Evolutionary conservation across 2,797 vertebrate species (phyloP).

Genomic region (Tinamus major): DNA sequence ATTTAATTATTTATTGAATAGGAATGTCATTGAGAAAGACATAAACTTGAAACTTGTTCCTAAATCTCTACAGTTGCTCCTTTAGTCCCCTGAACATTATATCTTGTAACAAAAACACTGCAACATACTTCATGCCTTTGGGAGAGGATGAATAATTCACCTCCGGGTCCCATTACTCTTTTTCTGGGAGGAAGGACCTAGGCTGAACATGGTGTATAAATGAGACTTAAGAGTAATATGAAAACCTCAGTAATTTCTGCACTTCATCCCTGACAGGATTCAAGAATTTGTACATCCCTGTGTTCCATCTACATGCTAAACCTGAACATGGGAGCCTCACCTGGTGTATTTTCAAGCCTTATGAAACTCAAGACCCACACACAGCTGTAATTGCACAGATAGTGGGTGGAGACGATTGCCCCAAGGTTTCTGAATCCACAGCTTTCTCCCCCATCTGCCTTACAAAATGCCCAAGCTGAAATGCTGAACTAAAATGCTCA

Average conservation of each 20-base stretch:
- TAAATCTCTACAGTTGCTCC: not conserved
- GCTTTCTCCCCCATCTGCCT: not conserved
- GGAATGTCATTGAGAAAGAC: not conserved
- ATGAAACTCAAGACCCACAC: not conserved
- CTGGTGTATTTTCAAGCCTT: not conserved
- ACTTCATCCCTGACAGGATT: not conserved
- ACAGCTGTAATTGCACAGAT: not conserved
- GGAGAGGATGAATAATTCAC: not conserved
- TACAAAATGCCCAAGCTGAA: not conserved
- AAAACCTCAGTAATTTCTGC: not conserved
- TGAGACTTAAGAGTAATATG: not conserved
- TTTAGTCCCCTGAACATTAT: not conserved
- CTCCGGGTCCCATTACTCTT: not conserved
- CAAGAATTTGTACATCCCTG: not conserved
- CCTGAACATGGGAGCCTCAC: not conserved
- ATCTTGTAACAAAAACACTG: not conserved
- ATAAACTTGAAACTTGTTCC: not conserved
- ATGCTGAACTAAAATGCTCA: too few relatives aligned
- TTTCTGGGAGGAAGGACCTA: not conserved
- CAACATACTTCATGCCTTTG: not conserved
- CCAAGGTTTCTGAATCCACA: not conserved
- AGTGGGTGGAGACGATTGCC: not conserved
- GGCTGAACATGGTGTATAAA: not conserved
- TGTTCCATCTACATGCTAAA: not conserved
- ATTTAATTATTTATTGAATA: not conserved